Percentiles rank a stretch among this genome's conserved stretches.
These are phyloP conservation scores for Piprites chloris DNA, from an alignment of 2,113 vertebrate genomes.

Conservation along the genomic window DNA sequence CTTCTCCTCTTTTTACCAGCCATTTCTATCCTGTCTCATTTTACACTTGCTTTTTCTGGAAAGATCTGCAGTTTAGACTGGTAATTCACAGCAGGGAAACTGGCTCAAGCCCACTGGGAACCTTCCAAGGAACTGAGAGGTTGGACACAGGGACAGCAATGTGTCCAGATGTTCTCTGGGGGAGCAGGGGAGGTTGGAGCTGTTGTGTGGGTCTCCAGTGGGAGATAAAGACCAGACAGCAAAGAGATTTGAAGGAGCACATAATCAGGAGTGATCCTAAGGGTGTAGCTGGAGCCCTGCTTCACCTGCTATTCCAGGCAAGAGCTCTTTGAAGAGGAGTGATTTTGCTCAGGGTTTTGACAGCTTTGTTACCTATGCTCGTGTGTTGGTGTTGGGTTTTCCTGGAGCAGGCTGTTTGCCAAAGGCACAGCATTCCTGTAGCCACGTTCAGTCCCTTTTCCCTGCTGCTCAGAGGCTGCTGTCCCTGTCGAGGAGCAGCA, in stretches of 20 bases:
- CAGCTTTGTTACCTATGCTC: neutral
- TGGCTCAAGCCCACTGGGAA: neutral
- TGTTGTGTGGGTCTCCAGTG: neutral
- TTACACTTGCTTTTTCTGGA: neutral
- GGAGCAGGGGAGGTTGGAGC: neutral
- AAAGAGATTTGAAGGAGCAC: neutral
- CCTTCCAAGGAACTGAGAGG: neutral
- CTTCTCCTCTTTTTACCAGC: neutral
- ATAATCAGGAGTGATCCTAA: neutral
- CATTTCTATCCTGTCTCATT: neutral
- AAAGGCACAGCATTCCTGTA: neutral
- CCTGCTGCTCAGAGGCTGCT: neutral
- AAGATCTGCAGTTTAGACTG: neutral
- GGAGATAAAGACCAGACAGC: neutral
- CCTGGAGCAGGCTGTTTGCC: neutral
- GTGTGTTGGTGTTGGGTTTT: neutral
- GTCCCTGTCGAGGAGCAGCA: neutral
- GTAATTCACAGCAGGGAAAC: neutral
- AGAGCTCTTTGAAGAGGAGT: neutral
- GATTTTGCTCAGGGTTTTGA: neutral
- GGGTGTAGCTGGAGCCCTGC: neutral
- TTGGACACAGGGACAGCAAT: neutral
- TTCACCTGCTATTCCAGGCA: neutral
- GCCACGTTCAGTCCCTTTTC: too few relatives aligned
- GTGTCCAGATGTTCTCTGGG: neutral